phyloP scores from a whole-genome alignment of 2,113 vertebrate genomes.

The Muntiacus reevesi region DNA sequence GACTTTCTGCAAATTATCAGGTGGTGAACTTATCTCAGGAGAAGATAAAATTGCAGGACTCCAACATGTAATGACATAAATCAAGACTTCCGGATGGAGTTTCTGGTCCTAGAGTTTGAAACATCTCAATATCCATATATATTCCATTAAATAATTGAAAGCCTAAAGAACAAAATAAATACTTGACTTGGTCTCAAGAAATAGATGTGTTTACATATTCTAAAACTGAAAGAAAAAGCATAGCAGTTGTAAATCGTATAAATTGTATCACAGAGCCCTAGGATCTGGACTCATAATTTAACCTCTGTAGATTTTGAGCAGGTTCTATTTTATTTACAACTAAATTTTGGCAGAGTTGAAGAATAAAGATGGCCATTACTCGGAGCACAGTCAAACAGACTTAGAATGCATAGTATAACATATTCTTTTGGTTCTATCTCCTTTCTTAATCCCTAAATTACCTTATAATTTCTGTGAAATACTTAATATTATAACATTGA shows the following conservation, averaged over 20 bases:
- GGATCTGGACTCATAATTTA: neutral
- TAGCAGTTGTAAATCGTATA: neutral
- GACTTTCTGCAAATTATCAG: neutral
- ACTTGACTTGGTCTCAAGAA: neutral
- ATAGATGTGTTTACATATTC: neutral
- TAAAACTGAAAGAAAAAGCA: neutral
- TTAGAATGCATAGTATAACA: neutral
- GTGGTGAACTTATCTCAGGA: neutral
- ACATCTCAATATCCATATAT: neutral
- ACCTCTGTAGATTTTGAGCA: neutral
- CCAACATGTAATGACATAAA: neutral
- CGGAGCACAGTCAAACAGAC: neutral
- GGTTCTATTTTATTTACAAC: slow-evolving; percentile 21
- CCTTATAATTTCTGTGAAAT: neutral
- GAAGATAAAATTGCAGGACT: neutral
- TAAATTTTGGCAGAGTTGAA: neutral
- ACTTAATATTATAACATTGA: neutral
- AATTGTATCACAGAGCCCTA: neutral
- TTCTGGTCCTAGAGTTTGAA: neutral
- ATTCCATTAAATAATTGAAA: neutral
- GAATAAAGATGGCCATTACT: neutral
- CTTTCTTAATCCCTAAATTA: neutral
- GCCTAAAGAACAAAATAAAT: neutral
- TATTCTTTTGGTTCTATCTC: neutral
- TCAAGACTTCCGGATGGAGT: neutral